Evolutionary conservation across 2,888 invertebrate genomes (phyloP), one percentile per base, ranked within the genome.

Genomic region (Amorpha juglandis): DNA sequence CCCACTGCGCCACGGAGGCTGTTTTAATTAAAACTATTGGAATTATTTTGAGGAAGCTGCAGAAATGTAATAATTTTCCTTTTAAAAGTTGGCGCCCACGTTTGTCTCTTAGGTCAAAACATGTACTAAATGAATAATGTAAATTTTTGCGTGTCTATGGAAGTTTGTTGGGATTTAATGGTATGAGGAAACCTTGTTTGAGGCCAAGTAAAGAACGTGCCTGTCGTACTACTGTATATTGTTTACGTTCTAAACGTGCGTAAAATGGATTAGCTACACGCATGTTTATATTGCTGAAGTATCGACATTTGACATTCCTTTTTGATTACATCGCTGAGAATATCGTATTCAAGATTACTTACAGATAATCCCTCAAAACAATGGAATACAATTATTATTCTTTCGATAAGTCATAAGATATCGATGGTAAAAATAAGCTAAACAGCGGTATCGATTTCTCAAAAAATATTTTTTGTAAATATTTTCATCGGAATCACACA

Each of bases 141-240:
- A 58, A n/a, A 19, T 14, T 53, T 58, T 58, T 9, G 38, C 55
- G 38, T 55, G 35, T 55, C 58, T 42, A 58, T 58, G 12, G 58
- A 42, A 19, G 19, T 52, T 27, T 52, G 52, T 58, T 58, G 19
- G 58, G 19, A 42, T 42, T 38, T 19, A 58, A 58, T 42, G 42
- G 58, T 38, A 58, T 58, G 19, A 58, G 58, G 58, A 58, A 58
- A 38, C 19, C 42, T 58, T 38, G 52, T 38, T 58, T 42, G 42
- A 58, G 58, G 58, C 58, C 58, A 58, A 42, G 19, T 12, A 12
- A 38, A 9, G 58, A 42, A 58, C 58, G 58, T 58, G 58, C 58
- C 19, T 42, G 42, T 42, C 58, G n/a, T 19, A 38, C 35, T 14
- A 38, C 55, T 52, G 9, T 35, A 8, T 55, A 35, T 38, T 55